Evolutionary conservation across 2,888 invertebrate species (phyloP), one percentile per base, ranked within the genome.

Genomic region (Leucozona laternaria): DNA sequence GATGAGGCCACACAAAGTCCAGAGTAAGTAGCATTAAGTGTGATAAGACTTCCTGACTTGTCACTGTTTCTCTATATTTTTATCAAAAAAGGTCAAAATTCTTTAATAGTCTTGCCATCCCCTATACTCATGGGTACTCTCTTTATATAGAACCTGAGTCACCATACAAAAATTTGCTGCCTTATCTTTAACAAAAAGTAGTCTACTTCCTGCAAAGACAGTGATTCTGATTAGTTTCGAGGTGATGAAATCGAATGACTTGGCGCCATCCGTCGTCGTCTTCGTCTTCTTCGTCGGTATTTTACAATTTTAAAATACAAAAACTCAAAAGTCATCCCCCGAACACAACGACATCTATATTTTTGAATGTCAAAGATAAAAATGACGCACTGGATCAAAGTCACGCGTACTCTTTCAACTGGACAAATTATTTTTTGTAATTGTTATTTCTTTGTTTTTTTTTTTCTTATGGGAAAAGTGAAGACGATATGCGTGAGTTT

Each of bases 161-260:
- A 83, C 68, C 66, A 13, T n/a, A 50, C 31, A 40, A 31, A 40
- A 31, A 68, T 60, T 15, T 40, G 11, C 25, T 48, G 68, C 60
- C 64, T 83, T 78, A 78, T 83, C 78, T 73, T 25, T 8, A 66
- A 43, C 20, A 22, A 50, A 60, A 62, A 73, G 37, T 62, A 78
- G 78, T 83, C 82, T 83, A 73, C 73, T 83, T 83, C 82, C 78
- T 73, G 82, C 17, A n/a, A 58, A 43, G 57, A 37, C 28, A n/a
- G 37, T 73, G 72, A n/a, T n/a, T n/a, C n/a, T 4, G 31, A 80
- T 80, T 68, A 73, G 78, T 73, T 37, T 66, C 55, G 15, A 53
- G 66, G 48, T 83, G 82, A 83, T 68, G 78, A 83, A 66, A 77
- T 72, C 72, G 17, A 72, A 82, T 72, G 72, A 72, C 72, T 60